Base-by-base conservation (phyloP, 2,888 invertebrate genomes). In the Sycophila texana region DNA sequence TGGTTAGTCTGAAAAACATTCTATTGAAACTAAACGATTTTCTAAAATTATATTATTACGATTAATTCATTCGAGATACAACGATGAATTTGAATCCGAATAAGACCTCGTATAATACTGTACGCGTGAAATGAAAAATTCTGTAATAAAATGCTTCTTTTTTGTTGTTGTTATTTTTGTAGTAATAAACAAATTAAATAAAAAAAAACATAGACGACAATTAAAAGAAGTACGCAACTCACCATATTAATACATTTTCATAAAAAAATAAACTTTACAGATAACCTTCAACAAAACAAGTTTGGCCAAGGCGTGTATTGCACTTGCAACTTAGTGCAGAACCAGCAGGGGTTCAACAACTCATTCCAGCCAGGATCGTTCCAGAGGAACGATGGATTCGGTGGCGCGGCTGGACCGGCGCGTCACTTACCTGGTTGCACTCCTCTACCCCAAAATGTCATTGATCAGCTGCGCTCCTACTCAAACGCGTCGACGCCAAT, bases 401-500 rank as follows among this genome's bases (percentile, higher is more conserved):
- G 39, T 39, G 39, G 14, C 3, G 53, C 53, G 13, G 4, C 18
- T 10, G 5, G 22, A 16, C 22, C 51, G 51, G 51, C 10, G 13
- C 26, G 14, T 26, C 47, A 66, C 20, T 30, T 14, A 14, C 49
- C n/a, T 22, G 22, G 66, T 7, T 13, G 4, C n/a, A 18, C 20
- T 3, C 63, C 4, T 22, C 77, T 84, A 26, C 84, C 86, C 0
- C 83, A 84, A 22, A 85, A 79, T 49, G 67, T 86, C 10, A 66
- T 86, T 57, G 88, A 89, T 14, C 89, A 89, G 71, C 84, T 87
- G 39, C 86, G 88, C 18, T 76, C 83, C 84, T 79, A 39, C 13
- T 16, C 83, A 80, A 75, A 84, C 18, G 74, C 74, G 73, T 77
- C 67, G 57, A 26, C 84, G 65, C 88, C 89, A 22, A 88, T 89